Conservation (phyloP, 2,797 vertebrate species). For the Sebastes minor region DNA sequence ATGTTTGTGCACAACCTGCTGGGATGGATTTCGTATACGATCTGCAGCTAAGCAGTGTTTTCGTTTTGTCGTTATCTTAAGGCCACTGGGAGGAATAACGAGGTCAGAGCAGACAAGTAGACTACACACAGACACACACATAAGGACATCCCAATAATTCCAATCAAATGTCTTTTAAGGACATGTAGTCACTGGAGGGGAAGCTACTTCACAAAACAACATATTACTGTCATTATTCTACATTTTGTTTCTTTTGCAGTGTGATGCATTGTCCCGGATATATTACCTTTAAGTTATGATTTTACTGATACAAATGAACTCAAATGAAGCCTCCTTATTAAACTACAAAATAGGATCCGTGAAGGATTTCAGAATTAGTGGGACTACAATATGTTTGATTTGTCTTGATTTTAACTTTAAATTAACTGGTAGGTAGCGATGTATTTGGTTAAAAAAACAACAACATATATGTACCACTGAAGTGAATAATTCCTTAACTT, state of each 20-base stretch:
- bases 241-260: background rate
- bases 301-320: background rate
- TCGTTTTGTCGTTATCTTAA: conserved; percentile 43
- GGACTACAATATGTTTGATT: background rate
- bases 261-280: background rate
- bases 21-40: background rate
- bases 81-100: conserved; percentile 44
- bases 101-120: conserved; percentile 19
- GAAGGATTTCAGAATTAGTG: background rate
- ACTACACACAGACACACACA: conserved; percentile 3
- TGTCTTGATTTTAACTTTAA: background rate
- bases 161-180: background rate
- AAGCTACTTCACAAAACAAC: conserved; percentile 1
- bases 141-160: background rate
- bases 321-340: background rate
- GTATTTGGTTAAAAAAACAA: background rate
- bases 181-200: background rate
- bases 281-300: background rate
- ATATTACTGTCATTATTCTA: background rate
- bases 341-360: background rate
- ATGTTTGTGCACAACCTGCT: background rate
- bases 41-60: background rate
- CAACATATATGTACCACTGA: background rate
- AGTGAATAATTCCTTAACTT: background rate
- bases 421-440: background rate